Base-by-base conservation (phyloP, 2,797 vertebrate genomes). In the Clarias fuscus region DNA sequence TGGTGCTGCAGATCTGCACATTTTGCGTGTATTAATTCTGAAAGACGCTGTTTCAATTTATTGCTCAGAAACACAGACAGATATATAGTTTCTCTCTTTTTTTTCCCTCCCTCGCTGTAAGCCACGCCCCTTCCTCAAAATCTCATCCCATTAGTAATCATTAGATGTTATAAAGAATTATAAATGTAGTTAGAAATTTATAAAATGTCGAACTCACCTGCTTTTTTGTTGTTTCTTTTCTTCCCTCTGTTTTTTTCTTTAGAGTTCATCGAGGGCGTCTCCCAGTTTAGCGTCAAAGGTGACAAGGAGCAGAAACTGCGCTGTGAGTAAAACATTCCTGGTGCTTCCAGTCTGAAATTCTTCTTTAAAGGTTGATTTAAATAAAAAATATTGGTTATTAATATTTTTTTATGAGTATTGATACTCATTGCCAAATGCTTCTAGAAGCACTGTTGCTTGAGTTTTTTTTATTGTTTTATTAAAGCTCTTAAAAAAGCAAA, bases 221-320 rank as follows among this genome's bases (percentile, higher is more conserved):
- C 84, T 5, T 64, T 22, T 48, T 48, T 48, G 7, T 48, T 48
- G 8, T 48, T 48, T 43, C 43, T 10, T 48, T 61, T 37, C 76
- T 8, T 27, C 71, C 33, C 79, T 11, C 15, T 67, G 22, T 82
- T 24, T 79, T 79, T 68, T 62, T 22, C 30, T 72, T 30, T 77
- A 99, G 97, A 99, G 93, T 99, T 99, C 92, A 98, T 99, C 85
- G 97, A 99, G 92, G 98, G 98, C 48, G 97, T 99, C 70, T 97
- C 97, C 88, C 97, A 98, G 92, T 99, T 99, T 95, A 98, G 97
- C 88, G 96, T 98, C 90, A 98, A 97, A 95, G 97, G 97, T 4
- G 97, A 98, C 92, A 98, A 98, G 88, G 97, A 98, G 89, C 97
- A 98, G 95, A 97, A 97, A 90, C 90, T 99, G 86, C 96, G 96